Conservation (phyloP, 2,888 invertebrate species). For the Pristionchus maxplancki region DNA sequence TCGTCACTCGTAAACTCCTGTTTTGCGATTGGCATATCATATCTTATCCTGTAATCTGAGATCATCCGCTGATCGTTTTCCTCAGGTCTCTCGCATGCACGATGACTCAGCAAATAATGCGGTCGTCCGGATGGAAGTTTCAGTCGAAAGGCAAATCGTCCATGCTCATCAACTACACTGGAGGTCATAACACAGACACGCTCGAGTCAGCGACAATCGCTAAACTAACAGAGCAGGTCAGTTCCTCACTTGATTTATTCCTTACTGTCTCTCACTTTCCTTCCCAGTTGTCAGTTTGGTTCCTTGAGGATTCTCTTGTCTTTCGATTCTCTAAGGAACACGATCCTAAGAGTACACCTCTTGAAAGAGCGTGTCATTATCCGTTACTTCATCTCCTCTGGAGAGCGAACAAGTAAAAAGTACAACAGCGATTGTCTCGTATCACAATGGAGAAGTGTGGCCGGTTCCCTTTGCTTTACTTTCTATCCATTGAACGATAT, state of each 20-base stretch:
- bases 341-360: conserved; percentile 33
- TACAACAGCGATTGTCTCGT: conserved; percentile 6
- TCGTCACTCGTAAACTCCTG: conserved; percentile 28
- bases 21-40: background rate
- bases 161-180: conserved; percentile 49
- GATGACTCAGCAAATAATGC: conserved; percentile 47
- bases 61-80: background rate
- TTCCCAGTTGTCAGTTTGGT: background rate
- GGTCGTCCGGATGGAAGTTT: conserved; percentile 49
- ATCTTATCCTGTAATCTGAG: background rate
- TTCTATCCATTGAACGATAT: background rate
- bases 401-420: background rate
- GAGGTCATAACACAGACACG: conserved; percentile 23
- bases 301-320: background rate
- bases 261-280: background rate
- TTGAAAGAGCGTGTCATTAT: background rate
- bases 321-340: background rate
- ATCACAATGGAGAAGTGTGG: conserved; percentile 39
- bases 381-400: background rate
- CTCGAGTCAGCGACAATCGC: conserved; percentile 44
- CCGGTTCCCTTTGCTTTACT: conserved; percentile 13
- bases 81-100: background rate
- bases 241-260: background rate
- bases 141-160: conserved; percentile 49
- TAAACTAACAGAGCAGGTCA: conserved; percentile 48